Evolutionary conservation across 2,888 invertebrate genomes (phyloP).

Genomic region (Aricia artaxerxes): DNA sequence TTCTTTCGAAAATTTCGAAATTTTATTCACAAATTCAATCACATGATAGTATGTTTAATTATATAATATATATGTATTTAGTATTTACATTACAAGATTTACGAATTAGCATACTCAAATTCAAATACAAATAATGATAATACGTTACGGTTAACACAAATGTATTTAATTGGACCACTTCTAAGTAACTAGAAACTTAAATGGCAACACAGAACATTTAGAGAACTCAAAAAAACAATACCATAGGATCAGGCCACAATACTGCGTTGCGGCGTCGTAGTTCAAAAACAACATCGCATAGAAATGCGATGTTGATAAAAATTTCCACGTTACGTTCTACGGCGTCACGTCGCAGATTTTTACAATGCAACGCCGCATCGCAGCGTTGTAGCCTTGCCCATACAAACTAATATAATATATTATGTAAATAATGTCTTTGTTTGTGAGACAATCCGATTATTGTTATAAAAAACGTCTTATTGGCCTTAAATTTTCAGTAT

Average conservation of each 20-base stretch:
- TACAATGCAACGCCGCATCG: too few relatives aligned
- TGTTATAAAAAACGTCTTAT: neutral
- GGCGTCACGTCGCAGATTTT: too few relatives aligned
- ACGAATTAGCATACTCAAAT: neutral
- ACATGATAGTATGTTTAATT: neutral
- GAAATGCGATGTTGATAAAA: too few relatives aligned
- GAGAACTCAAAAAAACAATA: neutral
- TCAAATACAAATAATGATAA: neutral
- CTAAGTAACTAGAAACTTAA: neutral
- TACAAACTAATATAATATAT: too few relatives aligned
- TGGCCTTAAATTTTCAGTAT: neutral
- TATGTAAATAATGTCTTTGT: too few relatives aligned
- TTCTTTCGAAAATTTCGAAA: neutral
- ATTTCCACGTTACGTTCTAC: too few relatives aligned
- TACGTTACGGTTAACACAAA: neutral
- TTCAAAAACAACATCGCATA: too few relatives aligned
- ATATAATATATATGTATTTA: neutral
- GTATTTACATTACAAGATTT: conserved; percentile 2
- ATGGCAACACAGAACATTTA: neutral
- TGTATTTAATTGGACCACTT: neutral
- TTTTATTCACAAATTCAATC: neutral
- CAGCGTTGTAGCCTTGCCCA: too few relatives aligned
- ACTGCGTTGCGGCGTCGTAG: too few relatives aligned
- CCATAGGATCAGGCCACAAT: too few relatives aligned
- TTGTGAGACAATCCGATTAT: neutral